Evolutionary conservation across 2,113 vertebrate species (phyloP).

Genomic region (Stegostoma tigrinum): DNA sequence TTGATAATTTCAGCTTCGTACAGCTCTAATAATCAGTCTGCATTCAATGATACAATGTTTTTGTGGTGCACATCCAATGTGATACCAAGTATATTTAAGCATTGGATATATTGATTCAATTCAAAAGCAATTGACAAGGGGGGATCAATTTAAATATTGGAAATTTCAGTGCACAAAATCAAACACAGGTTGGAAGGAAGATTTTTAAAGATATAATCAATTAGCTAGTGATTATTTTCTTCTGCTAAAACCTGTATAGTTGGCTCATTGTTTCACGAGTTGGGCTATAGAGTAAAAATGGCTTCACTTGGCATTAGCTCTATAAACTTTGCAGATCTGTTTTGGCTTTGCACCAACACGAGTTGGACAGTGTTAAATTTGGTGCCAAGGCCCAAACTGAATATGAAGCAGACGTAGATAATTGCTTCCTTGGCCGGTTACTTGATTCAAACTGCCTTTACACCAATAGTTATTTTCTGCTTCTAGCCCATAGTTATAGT

Average conservation of each 20-base stretch:
- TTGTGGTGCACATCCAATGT: too few species aligned
- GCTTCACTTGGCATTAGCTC: not conserved
- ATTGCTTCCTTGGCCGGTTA: not conserved
- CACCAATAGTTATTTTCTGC: not conserved
- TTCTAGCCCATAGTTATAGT: not conserved
- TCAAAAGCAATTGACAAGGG: not conserved
- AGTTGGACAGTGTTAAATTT: not conserved
- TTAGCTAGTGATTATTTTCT: not conserved
- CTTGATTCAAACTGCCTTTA: not conserved
- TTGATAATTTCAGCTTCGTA: not conserved
- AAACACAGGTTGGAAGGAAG: not conserved
- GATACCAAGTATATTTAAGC: not conserved
- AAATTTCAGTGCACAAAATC: not conserved
- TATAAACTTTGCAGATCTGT: not conserved
- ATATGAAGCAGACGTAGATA: not conserved
- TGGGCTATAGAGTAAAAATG: not conserved
- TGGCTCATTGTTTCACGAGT: not conserved
- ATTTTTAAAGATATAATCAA: not conserved
- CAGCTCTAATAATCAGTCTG: not conserved
- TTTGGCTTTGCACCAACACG: not conserved
- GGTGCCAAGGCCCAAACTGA: not conserved
- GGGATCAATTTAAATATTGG: too few species aligned
- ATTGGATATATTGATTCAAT: not conserved
- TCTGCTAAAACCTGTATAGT: not conserved
- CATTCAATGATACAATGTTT: too few species aligned